phyloP scores from a whole-genome alignment of 2,113 vertebrate genomes.

The Penelope pileata region DNA sequence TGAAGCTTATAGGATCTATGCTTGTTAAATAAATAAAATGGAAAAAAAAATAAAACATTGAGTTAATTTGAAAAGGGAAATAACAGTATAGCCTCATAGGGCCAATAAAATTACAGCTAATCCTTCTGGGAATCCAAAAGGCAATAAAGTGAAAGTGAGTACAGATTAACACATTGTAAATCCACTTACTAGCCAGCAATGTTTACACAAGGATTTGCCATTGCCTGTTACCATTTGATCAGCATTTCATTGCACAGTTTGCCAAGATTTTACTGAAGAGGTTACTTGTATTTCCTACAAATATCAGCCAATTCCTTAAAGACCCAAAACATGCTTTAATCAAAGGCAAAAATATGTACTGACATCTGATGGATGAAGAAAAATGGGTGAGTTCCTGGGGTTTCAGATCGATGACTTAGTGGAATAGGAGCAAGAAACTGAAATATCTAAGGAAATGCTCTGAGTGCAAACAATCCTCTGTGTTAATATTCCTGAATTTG shows the following conservation, averaged over 20 bases:
- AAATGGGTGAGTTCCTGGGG: constrained; percentile 15
- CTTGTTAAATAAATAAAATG: constrained; percentile 71
- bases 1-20: constrained; percentile 17
- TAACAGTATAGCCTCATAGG: constrained; percentile 84
- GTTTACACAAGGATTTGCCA: constrained; percentile 83
- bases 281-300: constrained; percentile 68
- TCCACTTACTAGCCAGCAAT: constrained; percentile 83
- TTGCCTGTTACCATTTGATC: constrained; percentile 82
- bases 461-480: constrained; percentile 2
- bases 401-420: constrained; percentile 5
- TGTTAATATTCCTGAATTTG: constrained; percentile 42
- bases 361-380: constrained; percentile 37
- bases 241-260: constrained; percentile 82
- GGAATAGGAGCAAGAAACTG: constrained; percentile 42
- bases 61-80: constrained; percentile 71
- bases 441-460: constrained; percentile 9
- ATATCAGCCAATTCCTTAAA: constrained; percentile 75
- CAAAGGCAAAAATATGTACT: constrained; percentile 29
- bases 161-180: constrained; percentile 87
- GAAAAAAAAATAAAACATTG: background rate
- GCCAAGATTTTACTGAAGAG: constrained; percentile 76
- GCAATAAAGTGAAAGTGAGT: constrained; percentile 92
- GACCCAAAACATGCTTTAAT: constrained; percentile 60
- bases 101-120: constrained; percentile 92
- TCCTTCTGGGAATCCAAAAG: constrained; percentile 89